Conservation (phyloP, 2,797 vertebrate species). For the Nasua narica region DNA sequence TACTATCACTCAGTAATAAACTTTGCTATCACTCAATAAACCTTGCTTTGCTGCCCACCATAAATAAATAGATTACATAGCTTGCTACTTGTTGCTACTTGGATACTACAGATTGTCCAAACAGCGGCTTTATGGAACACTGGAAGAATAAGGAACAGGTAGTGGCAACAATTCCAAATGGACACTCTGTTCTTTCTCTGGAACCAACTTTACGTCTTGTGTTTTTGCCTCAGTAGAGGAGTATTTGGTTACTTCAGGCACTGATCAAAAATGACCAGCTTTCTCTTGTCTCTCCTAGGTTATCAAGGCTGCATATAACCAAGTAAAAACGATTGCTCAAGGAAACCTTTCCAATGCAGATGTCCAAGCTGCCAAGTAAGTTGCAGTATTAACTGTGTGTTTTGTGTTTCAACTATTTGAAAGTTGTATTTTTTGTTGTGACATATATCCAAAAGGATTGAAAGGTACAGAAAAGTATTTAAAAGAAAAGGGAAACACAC, state of each 20-base stretch:
- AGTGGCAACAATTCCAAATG: neutral
- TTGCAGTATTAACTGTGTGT: slow-evolving; percentile 79
- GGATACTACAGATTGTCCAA: neutral
- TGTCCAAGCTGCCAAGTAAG: slow-evolving; percentile 93
- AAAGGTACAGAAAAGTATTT: neutral
- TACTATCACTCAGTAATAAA: neutral
- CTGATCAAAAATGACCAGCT: neutral
- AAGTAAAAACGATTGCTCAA: slow-evolving; percentile 90
- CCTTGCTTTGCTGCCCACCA: neutral
- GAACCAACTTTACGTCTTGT: neutral
- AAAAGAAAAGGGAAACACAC: neutral
- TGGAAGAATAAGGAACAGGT: neutral
- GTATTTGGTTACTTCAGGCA: neutral
- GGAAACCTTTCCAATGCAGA: slow-evolving; percentile 89
- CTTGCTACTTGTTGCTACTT: neutral
- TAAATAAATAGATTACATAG: neutral
- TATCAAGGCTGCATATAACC: slow-evolving; percentile 90
- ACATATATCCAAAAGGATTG: neutral
- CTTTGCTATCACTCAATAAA: neutral
- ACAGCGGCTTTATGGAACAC: neutral
- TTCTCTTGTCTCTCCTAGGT: slow-evolving; percentile 84
- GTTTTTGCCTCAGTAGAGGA: neutral
- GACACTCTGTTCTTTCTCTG: neutral
- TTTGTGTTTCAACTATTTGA: neutral
- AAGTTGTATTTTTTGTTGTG: slow-evolving; percentile 6